Percentiles rank a stretch among this genome's conserved stretches.
These are phyloP conservation scores for Nectonema munidae DNA, from an alignment of 2,888 invertebrate species.

Conservation along the genomic window DNA sequence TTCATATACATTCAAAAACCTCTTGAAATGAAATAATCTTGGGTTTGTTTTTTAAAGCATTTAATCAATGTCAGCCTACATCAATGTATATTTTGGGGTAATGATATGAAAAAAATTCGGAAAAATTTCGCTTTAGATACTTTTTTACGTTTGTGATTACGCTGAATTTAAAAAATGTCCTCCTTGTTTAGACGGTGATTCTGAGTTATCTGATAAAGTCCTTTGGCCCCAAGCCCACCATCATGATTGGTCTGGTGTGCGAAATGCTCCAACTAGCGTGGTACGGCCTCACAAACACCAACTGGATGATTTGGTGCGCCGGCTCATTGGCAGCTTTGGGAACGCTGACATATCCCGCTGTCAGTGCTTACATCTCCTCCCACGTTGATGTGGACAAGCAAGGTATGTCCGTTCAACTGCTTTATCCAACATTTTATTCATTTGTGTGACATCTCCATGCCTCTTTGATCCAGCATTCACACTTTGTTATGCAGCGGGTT, in stretches of 20 bases:
- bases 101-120: too few species aligned
- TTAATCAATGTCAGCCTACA: too few species aligned
- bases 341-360: conserved; percentile 86
- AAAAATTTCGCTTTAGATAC: too few species aligned
- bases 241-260: conserved; percentile 72
- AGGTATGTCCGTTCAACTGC: conserved; percentile 29
- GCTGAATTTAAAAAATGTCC: neutral
- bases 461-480: neutral
- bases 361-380: conserved; percentile 85
- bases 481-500: too few species aligned
- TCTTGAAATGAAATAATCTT: too few species aligned
- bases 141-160: neutral
- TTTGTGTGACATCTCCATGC: conserved; percentile 10
- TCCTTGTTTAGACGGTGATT: conserved; percentile 25
- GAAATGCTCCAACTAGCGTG: conserved; percentile 84
- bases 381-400: conserved; percentile 90
- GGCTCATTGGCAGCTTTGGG: conserved; percentile 76
- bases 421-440: neutral
- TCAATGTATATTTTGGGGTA: too few species aligned
- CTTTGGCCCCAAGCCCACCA: conserved; percentile 74
- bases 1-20: too few species aligned
- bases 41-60: too few species aligned
- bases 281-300: conserved; percentile 50
- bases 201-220: conserved; percentile 44
- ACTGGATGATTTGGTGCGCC: conserved; percentile 94